phyloP scores from a whole-genome alignment of 1,140 invertebrate genomes.

The Theocolax elegans region DNA sequence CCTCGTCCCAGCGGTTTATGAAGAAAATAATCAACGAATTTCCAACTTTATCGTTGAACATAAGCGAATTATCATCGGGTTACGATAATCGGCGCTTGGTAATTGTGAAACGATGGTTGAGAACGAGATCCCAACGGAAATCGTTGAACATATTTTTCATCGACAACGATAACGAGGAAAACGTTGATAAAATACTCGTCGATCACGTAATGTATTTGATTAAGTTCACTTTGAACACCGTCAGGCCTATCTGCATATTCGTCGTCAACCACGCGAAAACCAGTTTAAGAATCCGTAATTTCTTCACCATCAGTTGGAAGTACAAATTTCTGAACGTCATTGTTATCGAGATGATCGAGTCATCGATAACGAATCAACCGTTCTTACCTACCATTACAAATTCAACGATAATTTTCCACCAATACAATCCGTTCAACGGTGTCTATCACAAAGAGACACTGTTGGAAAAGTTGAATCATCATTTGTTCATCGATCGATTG shows the following conservation, averaged over 20 bases:
- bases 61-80: neutral
- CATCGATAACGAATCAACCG: neutral
- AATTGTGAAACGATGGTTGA: neutral
- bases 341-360: neutral
- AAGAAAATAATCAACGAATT: neutral
- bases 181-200: neutral
- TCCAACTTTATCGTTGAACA: neutral
- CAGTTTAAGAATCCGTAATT: neutral
- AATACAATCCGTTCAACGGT: constrained; percentile 19
- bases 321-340: neutral
- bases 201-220: neutral
- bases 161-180: neutral
- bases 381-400: neutral
- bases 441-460: neutral
- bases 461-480: neutral
- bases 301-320: neutral
- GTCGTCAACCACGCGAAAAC: neutral
- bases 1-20: neutral
- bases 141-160: constrained; percentile 16
- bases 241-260: neutral
- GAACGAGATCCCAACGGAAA: neutral
- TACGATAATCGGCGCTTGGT: neutral
- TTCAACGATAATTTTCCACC: neutral
- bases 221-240: neutral
- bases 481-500: neutral